Conservation (phyloP, 2,113 vertebrate genomes). For the Hippotragus niger region DNA sequence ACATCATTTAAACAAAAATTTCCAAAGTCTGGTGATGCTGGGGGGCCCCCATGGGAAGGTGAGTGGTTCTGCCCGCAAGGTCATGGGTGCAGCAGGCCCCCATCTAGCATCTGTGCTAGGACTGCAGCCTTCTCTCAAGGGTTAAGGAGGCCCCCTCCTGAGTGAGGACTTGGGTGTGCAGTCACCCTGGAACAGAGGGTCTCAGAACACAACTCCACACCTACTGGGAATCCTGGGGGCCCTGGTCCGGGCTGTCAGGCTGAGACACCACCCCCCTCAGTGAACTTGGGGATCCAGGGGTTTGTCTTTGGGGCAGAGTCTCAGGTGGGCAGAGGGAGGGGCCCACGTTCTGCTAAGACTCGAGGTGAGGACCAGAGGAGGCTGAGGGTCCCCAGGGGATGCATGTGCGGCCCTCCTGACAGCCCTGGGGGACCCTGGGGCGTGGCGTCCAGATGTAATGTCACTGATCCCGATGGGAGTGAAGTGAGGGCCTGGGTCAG, state of each 20-base stretch:
- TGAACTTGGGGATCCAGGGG: background rate
- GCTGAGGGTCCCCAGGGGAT: background rate
- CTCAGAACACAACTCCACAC: background rate
- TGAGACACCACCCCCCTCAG: background rate
- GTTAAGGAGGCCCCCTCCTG: background rate
- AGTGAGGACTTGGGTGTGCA: fast-evolving
- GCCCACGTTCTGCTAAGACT: fast-evolving
- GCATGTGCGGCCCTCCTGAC: fast-evolving
- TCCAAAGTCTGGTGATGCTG: background rate
- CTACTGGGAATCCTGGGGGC: background rate
- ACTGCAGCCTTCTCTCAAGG: background rate
- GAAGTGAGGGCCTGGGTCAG: background rate
- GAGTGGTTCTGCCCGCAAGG: background rate
- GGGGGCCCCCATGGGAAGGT: background rate
- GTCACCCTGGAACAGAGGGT: background rate
- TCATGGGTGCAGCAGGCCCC: background rate
- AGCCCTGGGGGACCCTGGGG: background rate
- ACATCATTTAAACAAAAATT: background rate
- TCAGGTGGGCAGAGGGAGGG: background rate
- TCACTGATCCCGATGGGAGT: background rate
- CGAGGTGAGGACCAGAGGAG: background rate
- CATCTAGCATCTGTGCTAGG: background rate
- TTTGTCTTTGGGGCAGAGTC: background rate
- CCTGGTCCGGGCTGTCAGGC: background rate
- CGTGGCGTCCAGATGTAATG: fast-evolving